phyloP scores from a whole-genome alignment of 2,797 vertebrate species.

The Hipposideros larvatus region DNA sequence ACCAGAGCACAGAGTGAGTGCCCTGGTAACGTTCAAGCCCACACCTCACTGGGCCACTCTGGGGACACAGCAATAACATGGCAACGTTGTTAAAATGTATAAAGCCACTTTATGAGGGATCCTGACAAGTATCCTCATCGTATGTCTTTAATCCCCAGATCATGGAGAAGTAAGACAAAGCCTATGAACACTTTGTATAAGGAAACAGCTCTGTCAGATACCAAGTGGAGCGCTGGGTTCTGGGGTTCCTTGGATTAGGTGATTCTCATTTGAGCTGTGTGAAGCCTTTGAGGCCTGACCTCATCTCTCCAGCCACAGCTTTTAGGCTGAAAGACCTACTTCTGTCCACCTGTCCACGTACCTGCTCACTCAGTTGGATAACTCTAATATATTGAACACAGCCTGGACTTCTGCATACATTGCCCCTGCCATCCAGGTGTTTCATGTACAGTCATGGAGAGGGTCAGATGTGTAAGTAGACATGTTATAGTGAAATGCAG shows the following conservation, averaged over 20 bases:
- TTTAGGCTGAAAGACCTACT: not conserved
- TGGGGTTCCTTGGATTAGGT: not conserved
- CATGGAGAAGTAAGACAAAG: not conserved
- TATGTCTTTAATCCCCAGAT: not conserved
- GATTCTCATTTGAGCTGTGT: not conserved
- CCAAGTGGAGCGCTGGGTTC: not conserved
- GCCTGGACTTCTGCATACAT: not conserved
- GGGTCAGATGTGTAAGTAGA: not conserved
- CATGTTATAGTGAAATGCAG: too few relatives aligned
- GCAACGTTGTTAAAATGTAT: not conserved
- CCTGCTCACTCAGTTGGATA: not conserved
- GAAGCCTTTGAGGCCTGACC: not conserved
- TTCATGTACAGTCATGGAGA: not conserved
- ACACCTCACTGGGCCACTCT: not conserved
- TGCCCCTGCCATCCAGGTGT: not conserved
- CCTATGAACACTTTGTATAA: not conserved
- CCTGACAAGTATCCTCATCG: too few relatives aligned
- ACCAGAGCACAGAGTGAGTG: not conserved
- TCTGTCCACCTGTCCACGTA: not conserved
- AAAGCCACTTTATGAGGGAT: not conserved
- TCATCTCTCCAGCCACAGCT: not conserved
- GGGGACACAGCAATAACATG: not conserved
- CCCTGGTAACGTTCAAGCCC: not conserved
- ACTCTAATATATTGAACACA: not conserved
- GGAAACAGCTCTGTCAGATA: not conserved